Evolutionary conservation across 2,113 vertebrate genomes (phyloP).

Genomic region (Lepidothrix coronata): DNA sequence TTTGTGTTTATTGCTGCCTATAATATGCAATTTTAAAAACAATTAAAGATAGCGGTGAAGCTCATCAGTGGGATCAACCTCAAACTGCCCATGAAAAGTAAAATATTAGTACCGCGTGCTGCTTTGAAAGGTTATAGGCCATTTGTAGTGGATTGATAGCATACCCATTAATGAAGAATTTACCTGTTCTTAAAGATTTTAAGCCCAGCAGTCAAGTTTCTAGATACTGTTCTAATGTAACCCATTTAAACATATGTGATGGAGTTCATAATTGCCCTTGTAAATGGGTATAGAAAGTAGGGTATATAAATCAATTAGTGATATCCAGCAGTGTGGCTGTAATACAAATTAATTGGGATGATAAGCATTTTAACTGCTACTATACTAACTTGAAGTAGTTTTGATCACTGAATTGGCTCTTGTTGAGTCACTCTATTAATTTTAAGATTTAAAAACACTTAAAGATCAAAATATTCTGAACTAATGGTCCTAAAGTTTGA

Average conservation of each 20-base stretch:
- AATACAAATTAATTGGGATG: constrained; percentile 64
- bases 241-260: constrained; percentile 42
- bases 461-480: constrained; percentile 21
- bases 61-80: constrained; percentile 25
- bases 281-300: constrained; percentile 52
- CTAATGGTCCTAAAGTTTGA: constrained; percentile 33
- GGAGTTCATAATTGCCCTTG: constrained; percentile 60
- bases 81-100: constrained; percentile 33
- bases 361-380: constrained; percentile 41
- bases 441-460: constrained; percentile 22
- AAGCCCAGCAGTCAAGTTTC: constrained; percentile 19
- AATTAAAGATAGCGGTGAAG: constrained; percentile 29
- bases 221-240: constrained; percentile 33
- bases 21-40: constrained; percentile 64
- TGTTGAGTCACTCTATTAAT: constrained; percentile 46
- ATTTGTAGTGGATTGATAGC: neutral
- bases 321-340: constrained; percentile 43
- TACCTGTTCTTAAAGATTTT: constrained; percentile 54
- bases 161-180: constrained; percentile 20
- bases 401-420: constrained; percentile 30
- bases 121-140: constrained; percentile 19
- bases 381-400: constrained; percentile 34
- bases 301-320: constrained; percentile 68
- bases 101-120: neutral
- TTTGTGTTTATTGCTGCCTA: constrained; percentile 61